Evolutionary conservation across 2,113 vertebrate species (phyloP).

Genomic region (Pungitius pungitius): DNA sequence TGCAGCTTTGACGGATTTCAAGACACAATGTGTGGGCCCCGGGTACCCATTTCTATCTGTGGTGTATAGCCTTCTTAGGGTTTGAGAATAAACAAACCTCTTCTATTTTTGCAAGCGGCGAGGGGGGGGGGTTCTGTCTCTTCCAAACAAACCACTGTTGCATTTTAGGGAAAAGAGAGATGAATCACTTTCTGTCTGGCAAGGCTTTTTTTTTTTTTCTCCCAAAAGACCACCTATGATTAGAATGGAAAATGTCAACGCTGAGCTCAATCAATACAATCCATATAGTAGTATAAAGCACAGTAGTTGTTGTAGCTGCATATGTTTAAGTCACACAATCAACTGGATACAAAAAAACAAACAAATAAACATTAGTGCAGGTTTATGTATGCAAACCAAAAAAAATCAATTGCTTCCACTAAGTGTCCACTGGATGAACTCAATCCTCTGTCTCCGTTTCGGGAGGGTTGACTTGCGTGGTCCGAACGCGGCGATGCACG

Average conservation of each 20-base stretch:
- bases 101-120: no score
- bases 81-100: no score
- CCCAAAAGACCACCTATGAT: conserved; percentile 2
- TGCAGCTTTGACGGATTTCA: conserved; percentile 2
- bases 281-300: background rate
- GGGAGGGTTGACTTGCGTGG: background rate
- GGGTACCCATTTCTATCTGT: background rate
- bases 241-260: background rate
- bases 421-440: background rate
- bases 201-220: background rate
- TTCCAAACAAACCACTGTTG: background rate
- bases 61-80: no score
- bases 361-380: no score
- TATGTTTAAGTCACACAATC: background rate
- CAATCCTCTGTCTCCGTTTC: background rate
- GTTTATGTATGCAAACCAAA: background rate
- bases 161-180: background rate
- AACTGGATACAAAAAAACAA: background rate
- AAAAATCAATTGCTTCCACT: background rate
- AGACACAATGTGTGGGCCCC: background rate
- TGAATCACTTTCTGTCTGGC: conserved; percentile 2
- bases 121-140: background rate
- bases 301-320: no score
- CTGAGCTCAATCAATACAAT: background rate
- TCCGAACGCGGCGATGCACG: background rate